phyloP scores from a whole-genome alignment of 2,113 vertebrate species.

The Thomomys bottae region DNA sequence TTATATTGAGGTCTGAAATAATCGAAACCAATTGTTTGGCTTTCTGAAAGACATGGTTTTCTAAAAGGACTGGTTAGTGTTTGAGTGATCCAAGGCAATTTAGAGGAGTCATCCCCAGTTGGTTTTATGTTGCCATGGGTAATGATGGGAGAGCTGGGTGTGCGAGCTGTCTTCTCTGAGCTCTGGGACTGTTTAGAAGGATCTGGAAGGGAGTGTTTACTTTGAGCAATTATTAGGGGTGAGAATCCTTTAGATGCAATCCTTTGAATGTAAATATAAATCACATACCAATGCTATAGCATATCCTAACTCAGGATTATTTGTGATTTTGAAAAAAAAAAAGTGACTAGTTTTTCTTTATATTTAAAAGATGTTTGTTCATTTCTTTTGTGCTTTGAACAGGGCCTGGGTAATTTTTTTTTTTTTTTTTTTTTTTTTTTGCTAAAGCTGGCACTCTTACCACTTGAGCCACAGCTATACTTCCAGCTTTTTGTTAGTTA shows the following conservation, averaged over 20 bases:
- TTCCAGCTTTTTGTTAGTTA: no score
- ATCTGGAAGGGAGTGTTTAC: constrained; percentile 71
- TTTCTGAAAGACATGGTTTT: not conserved
- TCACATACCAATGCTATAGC: constrained; percentile 77
- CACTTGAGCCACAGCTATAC: no score
- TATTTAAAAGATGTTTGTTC: no score
- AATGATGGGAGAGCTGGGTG: not conserved
- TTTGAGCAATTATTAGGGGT: constrained; percentile 74
- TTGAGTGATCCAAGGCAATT: constrained; percentile 29
- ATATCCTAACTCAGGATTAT: constrained; percentile 77
- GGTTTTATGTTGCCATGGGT: not conserved
- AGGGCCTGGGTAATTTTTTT: no score
- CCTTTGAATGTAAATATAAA: constrained; percentile 79
- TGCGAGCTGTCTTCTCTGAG: constrained; percentile 47
- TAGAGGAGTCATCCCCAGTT: not conserved
- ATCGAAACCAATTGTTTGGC: constrained; percentile 23
- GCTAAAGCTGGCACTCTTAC: no score
- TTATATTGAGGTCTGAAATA: constrained; percentile 28
- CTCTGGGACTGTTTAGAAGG: constrained; percentile 24
- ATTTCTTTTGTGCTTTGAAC: no score
- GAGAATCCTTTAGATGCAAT: constrained; percentile 72
- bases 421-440: no score
- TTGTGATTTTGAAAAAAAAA: constrained; percentile 51
- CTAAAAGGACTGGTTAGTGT: constrained; percentile 31
- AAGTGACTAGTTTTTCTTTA: constrained; percentile 50